phyloP scores from a whole-genome alignment of 2,888 invertebrate species.

The Machimus atricapillus region DNA sequence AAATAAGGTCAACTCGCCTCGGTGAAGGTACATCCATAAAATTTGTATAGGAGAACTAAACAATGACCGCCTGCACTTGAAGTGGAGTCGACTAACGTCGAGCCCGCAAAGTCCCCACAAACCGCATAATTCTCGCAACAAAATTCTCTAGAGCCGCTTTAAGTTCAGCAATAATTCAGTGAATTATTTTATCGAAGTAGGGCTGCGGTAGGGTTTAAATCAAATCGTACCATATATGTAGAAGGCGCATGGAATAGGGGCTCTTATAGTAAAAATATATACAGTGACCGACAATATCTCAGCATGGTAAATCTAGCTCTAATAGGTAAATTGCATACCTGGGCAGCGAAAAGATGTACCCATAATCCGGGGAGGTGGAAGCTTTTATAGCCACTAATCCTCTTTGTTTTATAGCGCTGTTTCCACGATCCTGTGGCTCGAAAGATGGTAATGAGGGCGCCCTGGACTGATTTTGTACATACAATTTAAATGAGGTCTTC shows the following conservation, averaged over 20 bases:
- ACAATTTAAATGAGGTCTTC: neutral
- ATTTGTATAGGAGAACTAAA: neutral
- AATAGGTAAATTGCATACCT: constrained; percentile 17
- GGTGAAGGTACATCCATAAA: neutral
- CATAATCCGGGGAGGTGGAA: neutral
- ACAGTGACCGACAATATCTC: neutral
- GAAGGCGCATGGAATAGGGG: neutral
- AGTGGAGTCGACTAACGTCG: neutral
- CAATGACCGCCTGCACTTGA: neutral
- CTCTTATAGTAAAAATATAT: neutral
- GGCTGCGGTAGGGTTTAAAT: neutral
- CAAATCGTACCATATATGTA: neutral
- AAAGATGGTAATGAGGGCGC: neutral
- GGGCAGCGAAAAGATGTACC: neutral
- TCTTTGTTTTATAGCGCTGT: neutral
- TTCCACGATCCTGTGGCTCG: neutral
- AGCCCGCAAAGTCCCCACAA: neutral
- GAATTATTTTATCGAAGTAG: neutral
- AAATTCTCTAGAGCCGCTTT: neutral
- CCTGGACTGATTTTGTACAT: neutral
- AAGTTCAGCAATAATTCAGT: neutral
- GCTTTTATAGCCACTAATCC: neutral
- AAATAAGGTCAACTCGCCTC: neutral
- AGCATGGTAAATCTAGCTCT: neutral
- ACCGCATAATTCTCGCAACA: neutral